phyloP scores from a whole-genome alignment of 2,797 vertebrate genomes.

The Sebastes itinus region DNA sequence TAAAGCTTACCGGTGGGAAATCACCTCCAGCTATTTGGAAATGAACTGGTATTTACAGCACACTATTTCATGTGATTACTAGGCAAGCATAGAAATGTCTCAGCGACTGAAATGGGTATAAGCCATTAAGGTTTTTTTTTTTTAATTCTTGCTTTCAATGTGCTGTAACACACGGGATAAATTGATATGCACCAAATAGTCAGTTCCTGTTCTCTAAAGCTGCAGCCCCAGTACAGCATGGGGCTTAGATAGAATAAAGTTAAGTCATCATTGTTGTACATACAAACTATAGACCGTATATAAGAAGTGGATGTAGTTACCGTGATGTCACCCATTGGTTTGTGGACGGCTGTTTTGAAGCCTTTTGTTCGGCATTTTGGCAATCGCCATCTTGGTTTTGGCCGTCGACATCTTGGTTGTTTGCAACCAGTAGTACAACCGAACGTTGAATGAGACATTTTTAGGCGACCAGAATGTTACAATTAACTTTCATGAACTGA shows the following conservation, averaged over 20 bases:
- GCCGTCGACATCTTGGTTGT: too few relatives aligned
- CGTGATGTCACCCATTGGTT: too few relatives aligned
- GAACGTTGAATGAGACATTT: too few relatives aligned
- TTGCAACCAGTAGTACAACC: too few relatives aligned
- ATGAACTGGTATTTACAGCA: constrained; percentile 40
- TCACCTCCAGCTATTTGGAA: constrained; percentile 45
- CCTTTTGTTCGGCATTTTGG: too few relatives aligned
- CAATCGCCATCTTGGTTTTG: too few relatives aligned
- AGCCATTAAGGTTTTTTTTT: constrained; percentile 27
- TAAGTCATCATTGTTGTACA: constrained; percentile 47
- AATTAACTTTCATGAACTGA: too few relatives aligned
- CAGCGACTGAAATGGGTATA: constrained; percentile 36
- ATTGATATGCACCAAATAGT: constrained; percentile 15
- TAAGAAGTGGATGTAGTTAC: too few relatives aligned
- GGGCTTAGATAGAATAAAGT: constrained; percentile 38
- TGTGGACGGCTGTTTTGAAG: too few relatives aligned
- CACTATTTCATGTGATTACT: constrained; percentile 39
- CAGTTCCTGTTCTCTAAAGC: constrained; percentile 20
- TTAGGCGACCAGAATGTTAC: too few relatives aligned
- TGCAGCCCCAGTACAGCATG: constrained; percentile 4
- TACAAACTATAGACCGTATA: constrained; percentile 13
- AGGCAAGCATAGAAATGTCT: constrained; percentile 25
- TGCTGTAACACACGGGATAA: constrained; percentile 11
- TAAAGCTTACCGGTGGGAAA: constrained; percentile 40
- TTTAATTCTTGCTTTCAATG: constrained; percentile 16